These are phyloP conservation scores for Adelges cooleyi DNA, from an alignment of 1,140 invertebrate species.

Conservation along the genomic window DNA sequence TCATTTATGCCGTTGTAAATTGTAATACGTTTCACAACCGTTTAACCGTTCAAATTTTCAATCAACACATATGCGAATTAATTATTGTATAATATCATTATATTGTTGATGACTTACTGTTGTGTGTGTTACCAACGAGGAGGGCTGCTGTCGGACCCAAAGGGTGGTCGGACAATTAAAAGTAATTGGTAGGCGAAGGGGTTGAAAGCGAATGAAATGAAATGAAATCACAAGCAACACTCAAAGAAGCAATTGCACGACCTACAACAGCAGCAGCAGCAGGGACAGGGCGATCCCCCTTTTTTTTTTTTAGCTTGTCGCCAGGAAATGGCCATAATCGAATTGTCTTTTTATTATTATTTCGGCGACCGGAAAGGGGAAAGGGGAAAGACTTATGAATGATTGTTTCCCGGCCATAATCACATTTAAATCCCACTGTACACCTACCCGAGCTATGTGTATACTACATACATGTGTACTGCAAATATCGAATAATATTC, in stretches of 20 bases:
- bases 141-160: too few species aligned
- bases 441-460: not conserved
- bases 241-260: slow-evolving; percentile 23
- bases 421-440: not conserved
- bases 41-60: too few species aligned
- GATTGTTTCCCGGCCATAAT: slow-evolving; percentile 22
- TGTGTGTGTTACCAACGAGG: too few species aligned
- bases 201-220: slow-evolving; percentile 22
- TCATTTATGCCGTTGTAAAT: too few species aligned
- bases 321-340: slow-evolving; percentile 20
- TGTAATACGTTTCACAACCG: too few species aligned
- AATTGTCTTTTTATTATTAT: not conserved
- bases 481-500: too few species aligned
- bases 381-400: slow-evolving; percentile 13
- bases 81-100: too few species aligned
- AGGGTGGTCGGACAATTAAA: slow-evolving; percentile 10
- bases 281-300: not conserved
- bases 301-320: not conserved
- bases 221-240: slow-evolving; percentile 25
- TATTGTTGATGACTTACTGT: not conserved
- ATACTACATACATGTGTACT: not conserved
- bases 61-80: too few species aligned
- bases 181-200: slow-evolving; percentile 26
- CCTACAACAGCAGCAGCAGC: not conserved
- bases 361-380: slow-evolving; percentile 3